Conservation (phyloP, 2,797 vertebrate genomes). For the Sparus aurata region DNA sequence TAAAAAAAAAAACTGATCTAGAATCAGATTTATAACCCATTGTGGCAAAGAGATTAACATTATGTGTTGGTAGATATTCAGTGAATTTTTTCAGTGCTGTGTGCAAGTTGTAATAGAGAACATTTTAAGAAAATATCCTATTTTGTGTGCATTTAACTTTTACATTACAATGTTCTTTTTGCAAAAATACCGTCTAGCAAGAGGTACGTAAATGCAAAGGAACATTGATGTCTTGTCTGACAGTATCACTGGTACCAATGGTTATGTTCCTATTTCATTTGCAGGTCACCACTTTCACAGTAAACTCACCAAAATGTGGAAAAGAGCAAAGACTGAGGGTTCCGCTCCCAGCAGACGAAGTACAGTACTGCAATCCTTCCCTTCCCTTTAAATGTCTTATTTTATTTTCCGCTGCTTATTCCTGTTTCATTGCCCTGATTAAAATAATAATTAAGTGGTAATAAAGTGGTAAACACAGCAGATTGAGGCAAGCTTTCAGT, state of each 20-base stretch:
- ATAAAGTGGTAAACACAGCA: neutral
- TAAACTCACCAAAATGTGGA: conserved; percentile 76
- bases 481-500: neutral
- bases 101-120: too few species aligned
- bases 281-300: conserved; percentile 43
- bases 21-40: neutral
- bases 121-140: too few species aligned
- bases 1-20: too few species aligned
- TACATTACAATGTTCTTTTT: neutral
- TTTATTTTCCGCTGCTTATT: neutral
- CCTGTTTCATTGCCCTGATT: neutral
- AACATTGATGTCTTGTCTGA: neutral
- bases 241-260: neutral
- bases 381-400: neutral
- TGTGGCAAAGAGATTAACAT: too few species aligned
- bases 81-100: too few species aligned
- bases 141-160: neutral
- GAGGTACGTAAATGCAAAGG: neutral
- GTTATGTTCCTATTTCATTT: conserved; percentile 28
- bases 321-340: conserved; percentile 61
- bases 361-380: conserved; percentile 44
- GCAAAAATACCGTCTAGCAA: neutral
- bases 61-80: neutral
- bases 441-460: neutral
- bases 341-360: conserved; percentile 58